Base-by-base conservation (phyloP, 2,113 vertebrate species). In the Crotalus horridus region DNA sequence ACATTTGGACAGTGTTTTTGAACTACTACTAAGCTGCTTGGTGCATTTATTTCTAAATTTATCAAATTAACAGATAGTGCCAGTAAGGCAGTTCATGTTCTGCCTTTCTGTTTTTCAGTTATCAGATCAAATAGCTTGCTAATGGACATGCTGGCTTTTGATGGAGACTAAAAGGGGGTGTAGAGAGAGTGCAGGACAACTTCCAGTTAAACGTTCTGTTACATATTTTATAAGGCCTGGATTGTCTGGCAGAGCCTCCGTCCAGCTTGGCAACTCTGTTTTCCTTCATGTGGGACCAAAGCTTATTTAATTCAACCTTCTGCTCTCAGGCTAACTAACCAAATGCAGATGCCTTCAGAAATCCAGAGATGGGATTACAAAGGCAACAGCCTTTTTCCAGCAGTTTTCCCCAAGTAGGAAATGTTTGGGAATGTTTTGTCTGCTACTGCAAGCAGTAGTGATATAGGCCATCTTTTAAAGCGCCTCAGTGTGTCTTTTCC, bases 141-240 rank as follows among this genome's bases (percentile, higher is more conserved):
- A 93, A 91, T 64, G 29, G 74, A 93, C 43, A 39, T 59, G 29
- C 81, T 61, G 51, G 55, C 89, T 94, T 90, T 91, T 90, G 88
- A 93, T 89, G 85, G 89, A 86, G 88, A 8, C 33, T 39, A 53
- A 69, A 21, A 91, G 92, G 13, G 91, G 88, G 85, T 29, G 64
- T 7, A 6, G 53, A 43, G 24, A 24, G 39, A 43, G 33, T 33
- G 33, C 29, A 55, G 48, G 94, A 94, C 93, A 61, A 0, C 54
- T 90, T 89, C 89, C 69, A 93, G 93, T 93, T 61, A 89, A 90
- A 92, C 88, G 94, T 90, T 90, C 95, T 89, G n/a, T 94, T 33
- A 0, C 91, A 87, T 39, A 96, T 94, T 95, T 91, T 85, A 17
- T 88, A 21, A 54, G 91, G 90, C 86, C 94, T 95, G 94, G 85